Evolutionary conservation across 2,888 invertebrate genomes (phyloP).

Genomic region (Pammene aurita): DNA sequence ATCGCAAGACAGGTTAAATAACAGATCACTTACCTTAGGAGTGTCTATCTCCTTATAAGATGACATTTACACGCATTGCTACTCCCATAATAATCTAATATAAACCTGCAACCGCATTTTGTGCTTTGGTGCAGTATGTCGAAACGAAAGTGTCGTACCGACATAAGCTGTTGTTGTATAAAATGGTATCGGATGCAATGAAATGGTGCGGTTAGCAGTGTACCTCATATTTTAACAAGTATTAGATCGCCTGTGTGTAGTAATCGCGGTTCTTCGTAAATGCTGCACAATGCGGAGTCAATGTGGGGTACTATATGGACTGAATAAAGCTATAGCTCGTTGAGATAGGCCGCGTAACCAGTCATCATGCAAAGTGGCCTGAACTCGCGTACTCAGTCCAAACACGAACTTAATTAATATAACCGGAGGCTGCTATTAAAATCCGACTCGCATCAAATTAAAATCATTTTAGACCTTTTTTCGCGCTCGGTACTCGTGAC

Average conservation of each 20-base stretch:
- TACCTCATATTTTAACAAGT: too few relatives aligned
- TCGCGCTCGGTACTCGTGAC: not conserved
- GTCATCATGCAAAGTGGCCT: slow-evolving; percentile 18
- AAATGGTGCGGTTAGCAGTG: too few relatives aligned
- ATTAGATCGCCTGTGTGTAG: too few relatives aligned
- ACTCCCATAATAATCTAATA: too few relatives aligned
- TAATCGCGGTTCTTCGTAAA: not conserved
- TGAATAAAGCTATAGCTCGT: slow-evolving; percentile 10
- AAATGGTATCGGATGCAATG: too few relatives aligned
- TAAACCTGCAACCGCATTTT: too few relatives aligned
- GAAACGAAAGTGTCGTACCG: too few relatives aligned
- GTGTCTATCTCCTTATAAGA: not conserved
- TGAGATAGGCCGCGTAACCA: slow-evolving; percentile 3
- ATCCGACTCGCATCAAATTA: slow-evolving; percentile 24
- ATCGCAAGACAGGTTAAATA: slow-evolving; percentile 3
- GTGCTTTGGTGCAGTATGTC: too few relatives aligned
- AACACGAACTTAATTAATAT: slow-evolving; percentile 19
- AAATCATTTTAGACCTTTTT: slow-evolving; percentile 15
- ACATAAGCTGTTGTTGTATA: too few relatives aligned
- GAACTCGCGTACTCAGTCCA: slow-evolving; percentile 12
- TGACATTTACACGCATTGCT: too few relatives aligned
- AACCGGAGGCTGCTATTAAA: slow-evolving; percentile 16
- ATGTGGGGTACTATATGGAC: not conserved
- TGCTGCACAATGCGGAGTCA: not conserved
- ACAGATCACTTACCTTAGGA: not conserved